These are phyloP conservation scores for Perdita meconis DNA, from an alignment of 2,888 invertebrate species.

Conservation along the genomic window DNA sequence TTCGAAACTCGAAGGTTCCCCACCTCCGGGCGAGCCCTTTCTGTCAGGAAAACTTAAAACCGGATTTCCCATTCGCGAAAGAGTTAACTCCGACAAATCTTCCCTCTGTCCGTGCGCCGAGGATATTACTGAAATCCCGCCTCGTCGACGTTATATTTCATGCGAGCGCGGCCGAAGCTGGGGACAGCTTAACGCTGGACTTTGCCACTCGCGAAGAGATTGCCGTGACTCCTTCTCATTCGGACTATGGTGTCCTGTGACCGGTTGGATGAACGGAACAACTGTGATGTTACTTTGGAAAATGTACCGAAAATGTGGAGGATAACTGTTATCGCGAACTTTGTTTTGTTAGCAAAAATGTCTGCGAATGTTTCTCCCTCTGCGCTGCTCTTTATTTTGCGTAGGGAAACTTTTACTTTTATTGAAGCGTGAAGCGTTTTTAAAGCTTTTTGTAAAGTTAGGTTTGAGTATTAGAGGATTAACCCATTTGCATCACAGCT, in stretches of 20 bases:
- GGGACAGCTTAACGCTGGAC: neutral
- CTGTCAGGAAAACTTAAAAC: slow-evolving; percentile 5
- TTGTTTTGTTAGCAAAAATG: no score
- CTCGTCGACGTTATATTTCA: slow-evolving; percentile 8
- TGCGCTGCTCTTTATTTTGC: no score
- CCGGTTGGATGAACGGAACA: neutral
- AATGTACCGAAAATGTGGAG: no score
- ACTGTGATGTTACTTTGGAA: no score
- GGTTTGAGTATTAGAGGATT: no score
- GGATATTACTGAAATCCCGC: slow-evolving; percentile 4
- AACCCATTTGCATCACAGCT: no score
- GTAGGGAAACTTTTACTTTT: no score
- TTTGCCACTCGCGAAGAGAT: neutral
- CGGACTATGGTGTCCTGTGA: neutral
- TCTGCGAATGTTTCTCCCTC: no score
- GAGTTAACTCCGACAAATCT: slow-evolving; percentile 10
- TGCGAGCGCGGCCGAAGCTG: neutral
- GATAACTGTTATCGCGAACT: no score
- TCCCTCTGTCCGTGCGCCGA: neutral
- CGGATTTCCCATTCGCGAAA: neutral
- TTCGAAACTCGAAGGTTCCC: neutral
- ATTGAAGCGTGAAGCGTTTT: no score
- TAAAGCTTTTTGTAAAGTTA: no score
- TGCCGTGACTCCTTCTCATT: neutral
- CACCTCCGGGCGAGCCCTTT: neutral